Base-by-base conservation (phyloP, 2,113 vertebrate genomes). In the Ellobius talpinus region DNA sequence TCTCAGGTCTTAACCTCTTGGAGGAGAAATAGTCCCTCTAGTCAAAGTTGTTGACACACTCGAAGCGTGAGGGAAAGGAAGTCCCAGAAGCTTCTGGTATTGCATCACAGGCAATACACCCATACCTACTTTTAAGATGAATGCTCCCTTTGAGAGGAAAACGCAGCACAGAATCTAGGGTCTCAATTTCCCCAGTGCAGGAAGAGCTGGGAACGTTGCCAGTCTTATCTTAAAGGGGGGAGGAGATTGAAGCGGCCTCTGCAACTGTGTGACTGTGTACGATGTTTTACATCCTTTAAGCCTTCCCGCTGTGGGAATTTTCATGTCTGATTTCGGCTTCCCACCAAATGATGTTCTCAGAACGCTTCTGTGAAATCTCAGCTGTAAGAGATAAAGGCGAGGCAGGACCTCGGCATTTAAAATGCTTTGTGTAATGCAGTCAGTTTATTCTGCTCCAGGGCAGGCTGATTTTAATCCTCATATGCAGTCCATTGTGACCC, bases 401-500 rank as follows among this genome's bases (percentile, higher is more conserved):
- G 94, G 90, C 58, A 96, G 31, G 84, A 96, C 87, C 94, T 91
- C 47, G 95, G 95, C 97, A 74, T 96, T 94, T 97, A 33, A 97
- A 97, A 93, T 61, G 90, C 89, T 97, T 96, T 94, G 70, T 96
- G 91, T 97, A 97, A 98, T 98, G 93, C 87, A 94, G 86, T 96
- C 72, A 50, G 89, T 97, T 97, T 93, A 95, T 95, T 98, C 93
- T 90, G 68, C 97, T 94, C 97, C 86, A 65, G 26, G 70, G 39
- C 76, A 97, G 81, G 50, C 84, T 97, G 96, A 66, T 96, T 97
- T 96, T 98, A 98, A 98, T 98, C 96, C 93, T 98, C 87, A 58
- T 47, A 84, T 82, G 70, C 74, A 97, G 90, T 87, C 96, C 87
- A 95, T 97, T 95, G 89, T 97, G 97, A 98, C 97, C 95, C 66